Evolutionary conservation across 2,888 invertebrate genomes (phyloP).

Genomic region (Cheilosia variabilis): DNA sequence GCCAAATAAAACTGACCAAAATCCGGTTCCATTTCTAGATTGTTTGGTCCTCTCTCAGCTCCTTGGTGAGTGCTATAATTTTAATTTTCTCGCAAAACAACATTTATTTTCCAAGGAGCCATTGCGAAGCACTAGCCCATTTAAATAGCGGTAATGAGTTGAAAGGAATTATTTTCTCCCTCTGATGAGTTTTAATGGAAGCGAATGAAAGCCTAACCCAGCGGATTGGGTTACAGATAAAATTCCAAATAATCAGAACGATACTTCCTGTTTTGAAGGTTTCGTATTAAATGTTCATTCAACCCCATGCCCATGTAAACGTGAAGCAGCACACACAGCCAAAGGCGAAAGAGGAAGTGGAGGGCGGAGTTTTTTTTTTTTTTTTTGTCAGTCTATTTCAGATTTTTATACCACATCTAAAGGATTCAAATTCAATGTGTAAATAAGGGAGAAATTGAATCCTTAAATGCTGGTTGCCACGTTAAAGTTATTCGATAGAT

Average conservation of each 20-base stretch:
- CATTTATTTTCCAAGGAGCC: slow-evolving; percentile 32
- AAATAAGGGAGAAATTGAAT: slow-evolving; percentile 38
- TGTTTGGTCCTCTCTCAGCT: too few species aligned
- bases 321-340: slow-evolving; percentile 15
- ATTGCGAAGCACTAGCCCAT: slow-evolving; percentile 3
- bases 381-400: slow-evolving; percentile 3
- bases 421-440: slow-evolving; percentile 4
- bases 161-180: slow-evolving; percentile 34
- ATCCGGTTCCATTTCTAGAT: neutral
- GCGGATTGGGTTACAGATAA: slow-evolving; percentile 58
- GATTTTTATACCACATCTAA: slow-evolving; percentile 14
- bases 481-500: slow-evolving; percentile 19
- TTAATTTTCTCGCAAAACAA: too few species aligned
- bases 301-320: slow-evolving; percentile 33
- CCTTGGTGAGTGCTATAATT: too few species aligned
- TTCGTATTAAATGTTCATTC: slow-evolving; percentile 62
- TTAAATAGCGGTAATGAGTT: slow-evolving; percentile 38
- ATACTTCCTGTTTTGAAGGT: slow-evolving; percentile 65
- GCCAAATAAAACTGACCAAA: slow-evolving; percentile 36
- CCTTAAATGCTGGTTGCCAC: slow-evolving; percentile 44
- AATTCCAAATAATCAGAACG: slow-evolving; percentile 62
- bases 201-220: slow-evolving; percentile 37
- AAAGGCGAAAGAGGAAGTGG: slow-evolving; percentile 47
- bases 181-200: slow-evolving; percentile 39
- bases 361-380: slow-evolving; percentile 14